Percentiles rank a stretch among this genome's conserved stretches.
Conservation (phyloP, 1,140 invertebrate species). For the Pollicipes pollicipes region DNA sequence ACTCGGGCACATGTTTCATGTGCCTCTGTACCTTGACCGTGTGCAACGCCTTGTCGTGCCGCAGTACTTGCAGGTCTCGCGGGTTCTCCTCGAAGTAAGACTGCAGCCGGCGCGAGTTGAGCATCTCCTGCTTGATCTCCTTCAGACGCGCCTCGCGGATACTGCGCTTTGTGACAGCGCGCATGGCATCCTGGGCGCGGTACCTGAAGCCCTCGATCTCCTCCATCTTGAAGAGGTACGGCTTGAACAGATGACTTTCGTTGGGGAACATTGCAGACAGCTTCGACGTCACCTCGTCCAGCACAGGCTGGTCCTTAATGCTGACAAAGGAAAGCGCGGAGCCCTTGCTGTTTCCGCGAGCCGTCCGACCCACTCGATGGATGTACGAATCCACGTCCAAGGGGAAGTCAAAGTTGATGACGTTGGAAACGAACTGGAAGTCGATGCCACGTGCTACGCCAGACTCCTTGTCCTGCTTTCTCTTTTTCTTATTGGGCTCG, state of each 20-base stretch:
- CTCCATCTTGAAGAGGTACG: slow-evolving; percentile 83
- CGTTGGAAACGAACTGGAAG: slow-evolving; percentile 91
- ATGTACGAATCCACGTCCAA: slow-evolving; percentile 69
- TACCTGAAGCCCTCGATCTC: slow-evolving; percentile 92
- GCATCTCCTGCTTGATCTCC: slow-evolving; percentile 86
- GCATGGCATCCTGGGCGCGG: slow-evolving; percentile 80
- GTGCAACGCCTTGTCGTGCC: slow-evolving; percentile 82
- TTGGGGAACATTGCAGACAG: slow-evolving; percentile 39
- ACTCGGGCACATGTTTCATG: slow-evolving; percentile 82
- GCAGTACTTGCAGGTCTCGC: slow-evolving; percentile 62
- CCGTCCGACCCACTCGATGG: slow-evolving; percentile 84
- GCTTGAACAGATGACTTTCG: slow-evolving; percentile 37
- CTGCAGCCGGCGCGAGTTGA: slow-evolving; percentile 78
- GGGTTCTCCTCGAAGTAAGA: slow-evolving; percentile 92
- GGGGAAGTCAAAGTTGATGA: slow-evolving; percentile 98
- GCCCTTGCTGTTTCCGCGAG: slow-evolving; percentile 80
- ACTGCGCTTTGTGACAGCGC: slow-evolving; percentile 76
- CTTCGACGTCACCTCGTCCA: slow-evolving; percentile 57
- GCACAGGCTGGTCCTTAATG: slow-evolving; percentile 51
- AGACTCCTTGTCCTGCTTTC: slow-evolving; percentile 75
- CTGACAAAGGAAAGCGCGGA: slow-evolving; percentile 86
- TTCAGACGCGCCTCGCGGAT: slow-evolving; percentile 81
- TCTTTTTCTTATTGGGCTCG: slow-evolving; percentile 30
- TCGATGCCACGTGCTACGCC: slow-evolving; percentile 91
- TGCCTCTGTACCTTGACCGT: slow-evolving; percentile 66